phyloP scores from a whole-genome alignment of 2,113 vertebrate genomes.

The Capreolus pygargus region DNA sequence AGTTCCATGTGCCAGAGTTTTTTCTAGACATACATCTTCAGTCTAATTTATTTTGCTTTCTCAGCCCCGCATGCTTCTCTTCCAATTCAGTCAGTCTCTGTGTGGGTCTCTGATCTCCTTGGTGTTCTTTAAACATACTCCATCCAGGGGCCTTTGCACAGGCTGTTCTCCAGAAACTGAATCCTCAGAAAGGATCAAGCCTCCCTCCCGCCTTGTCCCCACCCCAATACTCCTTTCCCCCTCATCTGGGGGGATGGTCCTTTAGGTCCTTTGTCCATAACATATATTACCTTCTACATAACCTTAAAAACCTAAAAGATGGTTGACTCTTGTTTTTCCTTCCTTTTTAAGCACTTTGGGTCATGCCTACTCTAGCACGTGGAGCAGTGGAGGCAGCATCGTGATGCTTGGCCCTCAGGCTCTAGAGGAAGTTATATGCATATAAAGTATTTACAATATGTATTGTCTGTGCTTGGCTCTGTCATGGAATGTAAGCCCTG shows the following conservation, averaged over 20 bases:
- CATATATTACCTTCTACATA: background rate
- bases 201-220: background rate
- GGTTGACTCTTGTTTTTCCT: background rate
- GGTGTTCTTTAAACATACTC: background rate
- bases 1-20: background rate
- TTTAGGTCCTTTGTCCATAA: background rate
- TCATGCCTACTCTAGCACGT: background rate
- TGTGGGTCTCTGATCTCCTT: background rate
- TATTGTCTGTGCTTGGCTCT: background rate
- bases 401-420: background rate
- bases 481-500: background rate
- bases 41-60: background rate
- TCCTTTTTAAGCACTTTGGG: background rate
- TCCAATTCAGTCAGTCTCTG: background rate
- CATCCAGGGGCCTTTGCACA: background rate
- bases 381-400: background rate
- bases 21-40: background rate
- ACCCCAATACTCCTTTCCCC: background rate
- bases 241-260: background rate
- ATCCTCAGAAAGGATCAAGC: background rate
- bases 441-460: background rate
- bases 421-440: background rate
- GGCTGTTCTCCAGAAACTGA: background rate
- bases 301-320: background rate
- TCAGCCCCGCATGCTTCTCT: background rate